A percentile compares a stretch with the other conserved stretches of the same genome.
Conservation (phyloP, 2,797 vertebrate species). For the Periparus ater region DNA sequence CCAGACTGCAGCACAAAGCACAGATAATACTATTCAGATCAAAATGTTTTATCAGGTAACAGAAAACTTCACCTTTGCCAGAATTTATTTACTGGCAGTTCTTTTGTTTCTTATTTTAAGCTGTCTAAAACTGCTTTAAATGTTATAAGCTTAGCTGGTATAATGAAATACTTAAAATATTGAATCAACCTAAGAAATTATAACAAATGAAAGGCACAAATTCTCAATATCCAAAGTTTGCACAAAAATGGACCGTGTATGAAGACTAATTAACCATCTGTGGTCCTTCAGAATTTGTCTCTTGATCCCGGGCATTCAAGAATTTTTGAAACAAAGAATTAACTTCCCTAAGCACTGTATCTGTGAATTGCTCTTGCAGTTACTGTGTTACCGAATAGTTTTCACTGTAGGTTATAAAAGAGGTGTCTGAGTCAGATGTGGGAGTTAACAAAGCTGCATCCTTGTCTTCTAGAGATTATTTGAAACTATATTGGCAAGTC, state of each 20-base stretch:
- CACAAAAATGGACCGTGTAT: not conserved
- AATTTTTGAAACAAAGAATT: not conserved
- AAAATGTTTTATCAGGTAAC: not conserved
- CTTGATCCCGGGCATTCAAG: not conserved
- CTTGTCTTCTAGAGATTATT: not conserved
- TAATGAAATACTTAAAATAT: not conserved
- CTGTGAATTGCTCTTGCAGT: not conserved
- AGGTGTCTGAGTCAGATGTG: slow-evolving; percentile 18
- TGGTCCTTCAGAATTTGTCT: not conserved
- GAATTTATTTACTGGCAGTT: not conserved
- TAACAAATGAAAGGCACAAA: not conserved
- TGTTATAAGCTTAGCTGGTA: not conserved
- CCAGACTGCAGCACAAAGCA: not conserved
- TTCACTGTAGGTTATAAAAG: slow-evolving; percentile 38
- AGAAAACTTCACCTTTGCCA: not conserved
- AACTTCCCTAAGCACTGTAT: not conserved
- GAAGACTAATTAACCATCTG: not conserved
- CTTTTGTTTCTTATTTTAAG: not conserved
- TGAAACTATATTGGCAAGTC: not conserved
- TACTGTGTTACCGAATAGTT: not conserved
- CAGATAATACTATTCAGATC: not conserved
- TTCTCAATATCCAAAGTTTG: not conserved
- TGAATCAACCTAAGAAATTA: not conserved
- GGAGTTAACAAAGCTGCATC: slow-evolving; percentile 26
- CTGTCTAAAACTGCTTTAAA: not conserved